These are phyloP conservation scores for Poeciliopsis turrubarensis DNA, from an alignment of 2,113 vertebrate genomes.

Conservation along the genomic window DNA sequence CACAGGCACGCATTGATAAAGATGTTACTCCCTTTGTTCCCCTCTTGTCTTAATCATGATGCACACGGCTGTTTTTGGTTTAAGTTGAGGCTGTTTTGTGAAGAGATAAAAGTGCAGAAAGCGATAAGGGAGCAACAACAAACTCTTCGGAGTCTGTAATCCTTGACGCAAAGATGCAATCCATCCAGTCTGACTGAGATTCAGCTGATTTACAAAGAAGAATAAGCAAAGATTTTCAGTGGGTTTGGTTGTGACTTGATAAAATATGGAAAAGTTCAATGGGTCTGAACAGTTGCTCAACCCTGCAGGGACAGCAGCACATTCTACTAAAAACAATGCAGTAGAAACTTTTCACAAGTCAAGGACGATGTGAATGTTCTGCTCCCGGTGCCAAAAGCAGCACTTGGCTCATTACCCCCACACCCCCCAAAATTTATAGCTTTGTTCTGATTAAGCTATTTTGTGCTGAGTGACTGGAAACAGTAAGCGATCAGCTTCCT, in stretches of 20 bases:
- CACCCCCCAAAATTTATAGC: slow-evolving; percentile 25
- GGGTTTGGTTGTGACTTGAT: not conserved
- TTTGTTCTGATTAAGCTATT: slow-evolving; percentile 23
- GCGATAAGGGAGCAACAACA: too few relatives aligned
- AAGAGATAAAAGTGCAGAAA: too few relatives aligned
- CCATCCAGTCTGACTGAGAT: not conserved
- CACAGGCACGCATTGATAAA: not conserved
- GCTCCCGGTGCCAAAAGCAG: not conserved
- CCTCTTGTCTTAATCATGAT: slow-evolving; percentile 3
- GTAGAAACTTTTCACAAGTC: not conserved
- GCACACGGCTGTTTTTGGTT: not conserved
- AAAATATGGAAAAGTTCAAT: not conserved
- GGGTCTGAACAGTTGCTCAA: not conserved
- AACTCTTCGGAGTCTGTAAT: too few relatives aligned
- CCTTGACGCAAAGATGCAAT: not conserved
- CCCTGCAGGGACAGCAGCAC: not conserved
- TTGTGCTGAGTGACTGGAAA: slow-evolving; percentile 59
- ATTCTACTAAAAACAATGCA: not conserved
- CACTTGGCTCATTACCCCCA: not conserved
- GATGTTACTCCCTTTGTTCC: not conserved
- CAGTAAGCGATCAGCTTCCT: slow-evolving; percentile 36
- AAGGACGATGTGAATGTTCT: not conserved
- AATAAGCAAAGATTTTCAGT: not conserved
- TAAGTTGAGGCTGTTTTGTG: not conserved
- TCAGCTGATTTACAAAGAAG: not conserved